A percentile compares a stretch with the other conserved stretches of the same genome.
Evolutionary conservation across 2,888 invertebrate species (phyloP).

Genomic region (Strigamia crassipes): DNA sequence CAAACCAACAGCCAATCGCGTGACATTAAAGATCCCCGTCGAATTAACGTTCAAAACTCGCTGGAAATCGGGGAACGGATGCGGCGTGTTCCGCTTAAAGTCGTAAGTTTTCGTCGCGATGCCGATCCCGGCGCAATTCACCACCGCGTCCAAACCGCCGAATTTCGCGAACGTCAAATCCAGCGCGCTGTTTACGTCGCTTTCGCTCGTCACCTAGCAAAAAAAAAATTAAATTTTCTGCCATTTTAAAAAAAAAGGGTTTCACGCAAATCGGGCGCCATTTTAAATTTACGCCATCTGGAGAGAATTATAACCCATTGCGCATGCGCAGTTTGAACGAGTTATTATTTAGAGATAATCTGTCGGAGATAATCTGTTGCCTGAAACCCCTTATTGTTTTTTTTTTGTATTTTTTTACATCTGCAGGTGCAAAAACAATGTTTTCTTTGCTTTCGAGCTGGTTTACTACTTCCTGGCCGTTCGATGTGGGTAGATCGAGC

Average conservation of each 20-base stretch:
- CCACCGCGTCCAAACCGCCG: slow-evolving; percentile 79
- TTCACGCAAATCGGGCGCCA: too few species aligned
- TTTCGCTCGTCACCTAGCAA: slow-evolving; percentile 76
- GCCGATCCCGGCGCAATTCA: slow-evolving; percentile 95
- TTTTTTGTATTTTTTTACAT: not conserved
- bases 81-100: slow-evolving; percentile 76
- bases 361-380: too few species aligned
- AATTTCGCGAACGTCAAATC: slow-evolving; percentile 75
- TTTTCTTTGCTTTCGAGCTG: slow-evolving; percentile 65
- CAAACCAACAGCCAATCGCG: slow-evolving; percentile 77
- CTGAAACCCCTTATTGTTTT: too few species aligned
- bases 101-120: slow-evolving; percentile 86
- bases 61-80: slow-evolving; percentile 75
- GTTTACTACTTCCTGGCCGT: slow-evolving; percentile 77
- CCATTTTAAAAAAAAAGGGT: too few species aligned
- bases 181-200: slow-evolving; percentile 76
- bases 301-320: too few species aligned
- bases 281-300: too few species aligned
- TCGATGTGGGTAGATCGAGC: slow-evolving; percentile 83
- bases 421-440: slow-evolving; percentile 75
- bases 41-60: slow-evolving; percentile 66
- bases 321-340: too few species aligned
- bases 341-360: too few species aligned
- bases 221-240: not conserved
- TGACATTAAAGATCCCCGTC: slow-evolving; percentile 88